Evolutionary conservation across 2,797 vertebrate genomes (phyloP).

Genomic region (Enoplosus armatus): DNA sequence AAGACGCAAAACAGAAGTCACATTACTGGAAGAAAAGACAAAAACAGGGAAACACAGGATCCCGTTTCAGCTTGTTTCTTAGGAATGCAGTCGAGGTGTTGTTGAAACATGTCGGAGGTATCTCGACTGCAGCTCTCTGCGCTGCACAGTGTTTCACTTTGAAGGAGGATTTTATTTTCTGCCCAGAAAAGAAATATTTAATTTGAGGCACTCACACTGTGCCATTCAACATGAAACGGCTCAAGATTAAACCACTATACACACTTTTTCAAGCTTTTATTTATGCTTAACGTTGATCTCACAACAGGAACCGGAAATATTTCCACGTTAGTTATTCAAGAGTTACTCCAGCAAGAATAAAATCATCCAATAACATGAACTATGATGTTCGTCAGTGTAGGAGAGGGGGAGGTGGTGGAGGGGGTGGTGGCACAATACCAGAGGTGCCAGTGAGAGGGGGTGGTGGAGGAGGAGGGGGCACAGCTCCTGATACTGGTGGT

Average conservation of each 20-base stretch:
- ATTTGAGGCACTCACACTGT: not conserved
- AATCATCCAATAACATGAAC: not conserved
- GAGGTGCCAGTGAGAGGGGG: slow-evolving; percentile 29
- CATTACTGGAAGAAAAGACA: not conserved
- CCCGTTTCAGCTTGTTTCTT: slow-evolving; percentile 71
- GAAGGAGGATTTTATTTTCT: slow-evolving; percentile 37
- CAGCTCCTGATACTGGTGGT: slow-evolving; percentile 28
- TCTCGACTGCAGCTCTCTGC: slow-evolving; percentile 4
- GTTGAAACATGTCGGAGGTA: slow-evolving; percentile 66
- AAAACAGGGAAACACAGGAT: slow-evolving; percentile 7
- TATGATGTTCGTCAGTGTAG: slow-evolving; percentile 9
- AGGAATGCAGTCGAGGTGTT: slow-evolving; percentile 71
- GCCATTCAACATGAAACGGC: slow-evolving; percentile 3
- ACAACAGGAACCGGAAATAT: not conserved
- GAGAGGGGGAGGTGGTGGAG: slow-evolving; percentile 42
- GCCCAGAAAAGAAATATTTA: slow-evolving; percentile 5
- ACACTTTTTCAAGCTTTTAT: slow-evolving; percentile 42
- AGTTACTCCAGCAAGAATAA: not conserved
- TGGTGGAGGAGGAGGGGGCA: slow-evolving; percentile 43
- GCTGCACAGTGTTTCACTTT: slow-evolving; percentile 24
- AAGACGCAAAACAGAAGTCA: not conserved
- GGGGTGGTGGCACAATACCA: slow-evolving; percentile 53
- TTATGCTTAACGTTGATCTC: slow-evolving; percentile 12
- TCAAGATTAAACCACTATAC: not conserved
- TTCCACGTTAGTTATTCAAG: not conserved